Evolutionary conservation across 1,140 invertebrate species (phyloP), one percentile per base, ranked within the genome.

Genomic region (Physella acuta): DNA sequence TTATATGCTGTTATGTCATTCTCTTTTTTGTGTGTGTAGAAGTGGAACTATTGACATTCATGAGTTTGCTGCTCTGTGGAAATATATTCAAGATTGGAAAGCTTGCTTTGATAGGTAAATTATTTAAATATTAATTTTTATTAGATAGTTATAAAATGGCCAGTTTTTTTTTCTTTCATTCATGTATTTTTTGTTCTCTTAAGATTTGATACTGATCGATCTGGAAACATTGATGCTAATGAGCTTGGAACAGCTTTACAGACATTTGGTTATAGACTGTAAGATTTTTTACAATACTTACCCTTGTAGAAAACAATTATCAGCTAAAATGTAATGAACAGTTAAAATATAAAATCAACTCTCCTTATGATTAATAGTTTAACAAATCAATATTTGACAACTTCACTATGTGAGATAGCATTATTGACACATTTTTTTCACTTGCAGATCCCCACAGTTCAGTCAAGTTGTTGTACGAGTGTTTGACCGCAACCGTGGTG

Each of bases 81-180:
- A 97, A 82, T 99, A 98, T 84, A 92, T 98, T 0, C 94, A 93
- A 20, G 94, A 98, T 79, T 99, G 97, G 95, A 94, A 97, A 82
- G 91, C 90, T 71, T 97, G 95, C 82, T 99, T 99, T 86, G 89
- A 93, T 70, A 93, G 81, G 83, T 83, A 26, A 31, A 55, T 24
- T n/a, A n/a, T n/a, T n/a, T n/a, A n/a, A 11, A 49, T n/a, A 49
- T 34, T 55, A 64, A 55, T 60, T 53, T 1, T 70, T n/a, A n/a
- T n/a, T n/a, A n/a, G n/a, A n/a, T n/a, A n/a, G n/a, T n/a, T n/a
- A n/a, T n/a, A n/a, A n/a, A n/a, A n/a, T n/a, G n/a, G n/a, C n/a
- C n/a, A n/a, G n/a, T n/a, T n/a, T n/a, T n/a, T n/a, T n/a, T n/a
- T n/a, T n/a, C n/a, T n/a, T n/a, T n/a, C n/a, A n/a, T n/a, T n/a